Conservation (phyloP, 2,797 vertebrate species). For the Hypotaenidia okinawae region DNA sequence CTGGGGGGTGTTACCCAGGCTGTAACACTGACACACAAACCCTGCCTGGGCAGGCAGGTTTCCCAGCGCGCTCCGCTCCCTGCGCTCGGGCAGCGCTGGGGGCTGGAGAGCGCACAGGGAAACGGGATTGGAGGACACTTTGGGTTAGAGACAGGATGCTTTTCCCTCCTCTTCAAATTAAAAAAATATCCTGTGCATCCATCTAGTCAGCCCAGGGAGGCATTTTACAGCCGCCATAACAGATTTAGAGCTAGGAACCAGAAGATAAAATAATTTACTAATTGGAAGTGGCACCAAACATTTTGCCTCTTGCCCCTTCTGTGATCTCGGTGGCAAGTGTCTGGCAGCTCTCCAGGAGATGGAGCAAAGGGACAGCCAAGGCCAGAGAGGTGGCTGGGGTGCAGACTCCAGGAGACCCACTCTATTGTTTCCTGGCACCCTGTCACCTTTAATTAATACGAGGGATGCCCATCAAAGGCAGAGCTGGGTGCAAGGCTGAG, state of each 20-base stretch:
- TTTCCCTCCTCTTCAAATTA: conserved; percentile 40
- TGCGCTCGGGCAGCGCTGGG: not conserved
- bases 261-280: conserved; percentile 75
- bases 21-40: not conserved
- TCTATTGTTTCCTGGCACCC: not conserved
- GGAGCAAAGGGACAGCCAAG: not conserved
- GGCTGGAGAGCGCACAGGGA: not conserved
- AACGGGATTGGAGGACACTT: not conserved
- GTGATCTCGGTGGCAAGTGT: conserved; percentile 59
- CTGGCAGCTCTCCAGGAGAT: conserved; percentile 52
- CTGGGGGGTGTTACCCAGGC: not conserved
- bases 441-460: conserved; percentile 50
- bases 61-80: not conserved
- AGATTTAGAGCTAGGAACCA: conserved; percentile 37
- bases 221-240: conserved; percentile 57
- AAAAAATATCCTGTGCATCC: conserved; percentile 67
- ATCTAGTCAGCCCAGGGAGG: conserved; percentile 46
- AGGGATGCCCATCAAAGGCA: conserved; percentile 50
- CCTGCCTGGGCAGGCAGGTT: not conserved
- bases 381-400: not conserved
- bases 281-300: conserved; percentile 77
- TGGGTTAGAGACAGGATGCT: not conserved
- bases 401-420: not conserved
- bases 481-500: conserved; percentile 48
- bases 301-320: conserved; percentile 74